A percentile compares a stretch with the other conserved stretches of the same genome.
These are phyloP conservation scores for Carpatolechia fugitivella DNA, from an alignment of 2,888 invertebrate species.

Conservation along the genomic window DNA sequence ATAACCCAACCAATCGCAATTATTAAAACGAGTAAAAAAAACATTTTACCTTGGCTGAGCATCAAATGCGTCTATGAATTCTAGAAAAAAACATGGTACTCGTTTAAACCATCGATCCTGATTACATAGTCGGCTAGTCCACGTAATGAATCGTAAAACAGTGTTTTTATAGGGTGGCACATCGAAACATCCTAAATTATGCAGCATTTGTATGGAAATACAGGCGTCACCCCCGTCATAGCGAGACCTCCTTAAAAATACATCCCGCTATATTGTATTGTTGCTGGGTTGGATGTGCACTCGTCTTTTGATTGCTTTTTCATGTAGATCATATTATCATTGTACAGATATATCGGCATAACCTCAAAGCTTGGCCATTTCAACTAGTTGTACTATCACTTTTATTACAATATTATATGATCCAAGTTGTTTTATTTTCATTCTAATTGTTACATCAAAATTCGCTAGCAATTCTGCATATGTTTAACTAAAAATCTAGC, in stretches of 20 bases:
- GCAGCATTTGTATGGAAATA: slow-evolving; percentile 78
- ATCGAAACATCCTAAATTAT: slow-evolving; percentile 66
- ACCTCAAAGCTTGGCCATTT: no score
- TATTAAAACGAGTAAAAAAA: no score
- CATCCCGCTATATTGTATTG: slow-evolving; percentile 57
- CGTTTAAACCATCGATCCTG: slow-evolving; percentile 5
- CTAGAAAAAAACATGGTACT: not conserved
- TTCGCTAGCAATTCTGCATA: no score
- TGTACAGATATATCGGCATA: no score
- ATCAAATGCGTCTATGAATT: slow-evolving; percentile 38
- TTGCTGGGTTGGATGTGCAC: slow-evolving; percentile 61
- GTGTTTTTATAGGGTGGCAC: slow-evolving; percentile 55
- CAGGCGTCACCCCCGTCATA: slow-evolving; percentile 43
- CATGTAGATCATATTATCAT: slow-evolving; percentile 62
- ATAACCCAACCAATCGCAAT: no score
- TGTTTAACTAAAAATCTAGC: no score
- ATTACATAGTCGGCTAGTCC: slow-evolving; percentile 24
- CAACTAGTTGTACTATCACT: no score
- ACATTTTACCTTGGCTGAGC: no score
- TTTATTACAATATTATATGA: no score
- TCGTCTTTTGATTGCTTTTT: slow-evolving; percentile 72
- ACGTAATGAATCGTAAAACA: slow-evolving; percentile 53
- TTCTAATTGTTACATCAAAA: no score
- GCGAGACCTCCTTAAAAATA: slow-evolving; percentile 59
- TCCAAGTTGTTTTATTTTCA: no score